A percentile compares a stretch with the other conserved stretches of the same genome.
These are phyloP conservation scores for Aeoliscus strigatus DNA, from an alignment of 2,797 vertebrate genomes.

Conservation along the genomic window DNA sequence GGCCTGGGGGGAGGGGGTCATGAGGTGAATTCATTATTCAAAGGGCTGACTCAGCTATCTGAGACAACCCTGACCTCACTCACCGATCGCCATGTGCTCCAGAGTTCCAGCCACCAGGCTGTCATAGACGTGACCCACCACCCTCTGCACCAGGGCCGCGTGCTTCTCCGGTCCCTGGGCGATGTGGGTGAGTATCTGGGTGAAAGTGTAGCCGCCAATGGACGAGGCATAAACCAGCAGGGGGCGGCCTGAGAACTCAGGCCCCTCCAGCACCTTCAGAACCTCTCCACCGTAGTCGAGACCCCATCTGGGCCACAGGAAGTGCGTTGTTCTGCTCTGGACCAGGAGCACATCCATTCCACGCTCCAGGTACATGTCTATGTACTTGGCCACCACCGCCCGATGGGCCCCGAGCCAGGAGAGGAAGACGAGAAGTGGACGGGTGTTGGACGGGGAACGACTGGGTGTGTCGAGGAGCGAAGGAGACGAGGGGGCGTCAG, in stretches of 20 bases:
- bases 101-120: constrained; percentile 70
- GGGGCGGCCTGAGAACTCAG: constrained; percentile 45
- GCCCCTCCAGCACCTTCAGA: constrained; percentile 59
- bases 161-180: constrained; percentile 29
- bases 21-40: constrained; percentile 36
- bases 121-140: constrained; percentile 71
- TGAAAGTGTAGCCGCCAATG: constrained; percentile 74
- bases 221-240: constrained; percentile 73
- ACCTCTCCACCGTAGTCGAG: constrained; percentile 47
- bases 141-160: constrained; percentile 29
- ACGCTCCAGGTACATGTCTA: constrained; percentile 60
- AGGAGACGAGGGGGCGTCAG: not conserved
- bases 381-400: constrained; percentile 58
- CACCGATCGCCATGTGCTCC: constrained; percentile 66
- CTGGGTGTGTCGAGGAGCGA: constrained; percentile 15
- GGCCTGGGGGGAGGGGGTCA: no score
- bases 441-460: constrained; percentile 7
- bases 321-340: constrained; percentile 59
- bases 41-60: constrained; percentile 28
- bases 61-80: no score
- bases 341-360: constrained; percentile 70
- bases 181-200: constrained; percentile 62
- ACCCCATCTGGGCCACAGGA: constrained; percentile 70
- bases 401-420: constrained; percentile 72
- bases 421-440: constrained; percentile 67